Evolutionary conservation across 2,113 vertebrate species (phyloP), one percentile per base, ranked within the genome.

Genomic region (Rhabdornis inornatus): DNA sequence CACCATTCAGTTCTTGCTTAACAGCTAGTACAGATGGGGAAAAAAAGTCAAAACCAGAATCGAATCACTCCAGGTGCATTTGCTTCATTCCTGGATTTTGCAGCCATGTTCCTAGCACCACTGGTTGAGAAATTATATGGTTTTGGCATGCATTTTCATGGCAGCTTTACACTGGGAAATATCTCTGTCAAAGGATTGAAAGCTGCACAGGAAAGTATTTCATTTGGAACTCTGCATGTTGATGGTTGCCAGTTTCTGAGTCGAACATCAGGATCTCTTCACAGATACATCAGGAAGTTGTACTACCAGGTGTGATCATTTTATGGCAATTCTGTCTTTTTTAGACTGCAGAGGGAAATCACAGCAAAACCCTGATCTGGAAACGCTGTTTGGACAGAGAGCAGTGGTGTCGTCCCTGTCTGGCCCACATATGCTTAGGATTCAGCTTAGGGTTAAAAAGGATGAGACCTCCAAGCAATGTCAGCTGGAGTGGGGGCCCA

Each of bases 171-270:
- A 25, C 56, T 75, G 72, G 84, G 77, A 95, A 95, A 90, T 30
- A 21, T 83, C 81, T 86, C 53, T 87, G 89, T 87, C 49, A 83
- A 42, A 80, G 57, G 57, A 49, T 0, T 3, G 27, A 87, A 90
- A 82, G 61, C 83, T 28, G 20, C 52, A 40, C 11, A 52, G 78
- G 83, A 91, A 80, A 33, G 72, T 59, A 49, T 92, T 89, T 91
- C 56, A 83, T 83, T 66, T 84, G 83, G 87, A 95, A 49, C 74
- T 80, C 79, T 45, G 27, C 24, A 11, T 7, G 56, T 5, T 94
- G 81, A 87, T 76, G 92, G 60, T 33, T 89, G 86, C 91, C 94
- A 95, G 83, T 72, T 85, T 93, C 81, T 68, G 70, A 64, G 61
- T 68, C 0, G 3, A 89, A 59, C 95, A 94, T 63, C 83, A 87